These are phyloP conservation scores for Frankliniella fusca DNA, from an alignment of 2,888 invertebrate genomes.

Conservation along the genomic window DNA sequence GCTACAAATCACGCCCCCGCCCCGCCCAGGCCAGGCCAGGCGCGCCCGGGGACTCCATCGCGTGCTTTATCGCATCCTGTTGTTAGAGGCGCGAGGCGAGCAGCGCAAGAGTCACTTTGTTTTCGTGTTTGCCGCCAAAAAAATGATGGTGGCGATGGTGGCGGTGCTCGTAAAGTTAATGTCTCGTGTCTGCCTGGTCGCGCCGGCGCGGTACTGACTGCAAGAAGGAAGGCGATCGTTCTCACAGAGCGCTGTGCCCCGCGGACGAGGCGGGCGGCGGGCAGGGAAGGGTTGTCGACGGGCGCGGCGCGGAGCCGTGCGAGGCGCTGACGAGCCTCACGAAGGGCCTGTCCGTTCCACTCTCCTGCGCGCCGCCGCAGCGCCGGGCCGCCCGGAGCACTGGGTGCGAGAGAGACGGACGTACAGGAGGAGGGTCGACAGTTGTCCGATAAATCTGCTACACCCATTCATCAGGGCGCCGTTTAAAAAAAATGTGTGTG, in stretches of 20 bases:
- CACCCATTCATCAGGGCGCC: constrained; percentile 9
- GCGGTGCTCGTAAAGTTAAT: too few relatives aligned
- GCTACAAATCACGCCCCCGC: constrained; percentile 5
- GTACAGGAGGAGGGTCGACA: neutral
- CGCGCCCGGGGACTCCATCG: neutral
- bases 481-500: constrained; percentile 3
- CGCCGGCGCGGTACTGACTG: too few relatives aligned
- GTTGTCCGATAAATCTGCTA: constrained; percentile 3
- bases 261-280: too few relatives aligned
- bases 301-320: neutral
- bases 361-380: neutral
- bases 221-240: too few relatives aligned
- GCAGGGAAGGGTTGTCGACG: neutral
- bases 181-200: too few relatives aligned
- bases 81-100: neutral
- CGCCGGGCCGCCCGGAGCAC: neutral
- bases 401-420: neutral
- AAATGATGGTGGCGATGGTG: too few relatives aligned
- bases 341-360: neutral
- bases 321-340: too few relatives aligned
- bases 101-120: too few relatives aligned
- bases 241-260: too few relatives aligned
- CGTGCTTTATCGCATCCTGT: constrained; percentile 19
- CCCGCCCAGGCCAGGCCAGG: neutral
- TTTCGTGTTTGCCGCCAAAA: too few relatives aligned